Base-by-base conservation (phyloP, 2,888 invertebrate genomes). In the Meiosimyza decipiens region DNA sequence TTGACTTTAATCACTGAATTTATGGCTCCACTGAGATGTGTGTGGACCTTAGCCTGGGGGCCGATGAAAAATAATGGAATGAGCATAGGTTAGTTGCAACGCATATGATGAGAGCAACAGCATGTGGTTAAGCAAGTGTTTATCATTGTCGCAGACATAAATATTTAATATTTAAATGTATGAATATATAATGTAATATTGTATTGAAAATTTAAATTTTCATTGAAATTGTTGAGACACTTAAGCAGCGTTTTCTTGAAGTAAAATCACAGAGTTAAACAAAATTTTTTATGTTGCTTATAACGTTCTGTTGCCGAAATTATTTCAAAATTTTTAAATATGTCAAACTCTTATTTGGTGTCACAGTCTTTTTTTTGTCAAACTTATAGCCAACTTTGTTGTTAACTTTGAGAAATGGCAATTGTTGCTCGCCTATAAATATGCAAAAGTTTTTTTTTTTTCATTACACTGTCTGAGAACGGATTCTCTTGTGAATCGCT, bases 1-100 rank as follows among this genome's bases (percentile, higher is more conserved):
- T 78, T 73, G 71, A 74, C 77, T 77, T 76, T 78, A 78, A 78
- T 78, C 76, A 76, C 73, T 73, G 75, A 73, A 78, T 77, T 77
- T 77, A 78, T 77, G 74, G 75, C 74, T 78, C 77, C 75, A 71
- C 73, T 74, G 76, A 77, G 75, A 77, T 76, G 74, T 60, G 60
- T n/a, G 60, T n/a, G n/a, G 50, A 69, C 3, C 28, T 12, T 22
- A 51, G 9, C 9, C 9, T 9, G 40, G 40, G 40, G 40, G 40
- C 40, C 40, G 40, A 33, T 33, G 52, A 16, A 16, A 1, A 16
- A n/a, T 40, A 22, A 40, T 40, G 40, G 40, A 40, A 40, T 40
- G 18, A 18, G 57, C 28, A 40, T 59, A 15, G 68, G 12, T 40
- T 18, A 60, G 60, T 60, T n/a, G 18, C 9, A 7, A 59, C 49